Evolutionary conservation across 2,888 invertebrate genomes (phyloP).

Genomic region (Crossocerus cetratus): DNA sequence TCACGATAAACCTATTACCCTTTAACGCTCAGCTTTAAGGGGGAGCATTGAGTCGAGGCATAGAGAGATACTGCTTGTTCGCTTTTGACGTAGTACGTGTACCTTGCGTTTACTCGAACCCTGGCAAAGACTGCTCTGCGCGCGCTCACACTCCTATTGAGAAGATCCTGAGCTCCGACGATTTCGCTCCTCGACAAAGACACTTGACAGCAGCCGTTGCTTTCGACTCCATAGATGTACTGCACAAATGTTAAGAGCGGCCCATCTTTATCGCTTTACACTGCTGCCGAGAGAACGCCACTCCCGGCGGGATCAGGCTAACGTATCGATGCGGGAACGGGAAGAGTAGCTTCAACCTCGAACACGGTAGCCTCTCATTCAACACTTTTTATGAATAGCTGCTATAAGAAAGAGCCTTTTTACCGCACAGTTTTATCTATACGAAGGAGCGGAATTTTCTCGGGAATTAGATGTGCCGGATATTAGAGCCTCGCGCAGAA

Average conservation of each 20-base stretch:
- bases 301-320: neutral
- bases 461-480: neutral
- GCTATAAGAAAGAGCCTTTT: no score
- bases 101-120: neutral
- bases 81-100: neutral
- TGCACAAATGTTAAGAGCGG: neutral
- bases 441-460: neutral
- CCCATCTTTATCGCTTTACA: neutral
- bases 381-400: no score
- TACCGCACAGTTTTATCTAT: no score
- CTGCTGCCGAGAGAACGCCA: neutral
- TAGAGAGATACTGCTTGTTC: neutral
- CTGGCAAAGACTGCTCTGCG: neutral
- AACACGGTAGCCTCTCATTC: no score
- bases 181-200: neutral
- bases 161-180: neutral
- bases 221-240: neutral
- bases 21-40: constrained; percentile 2
- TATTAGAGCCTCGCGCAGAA: neutral
- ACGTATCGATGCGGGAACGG: no score
- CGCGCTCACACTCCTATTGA: neutral
- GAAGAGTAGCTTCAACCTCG: no score
- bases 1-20: constrained; percentile 8
- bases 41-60: neutral
- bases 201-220: neutral